These are phyloP conservation scores for Spodoptera littoralis DNA, from an alignment of 2,888 invertebrate genomes.

Conservation along the genomic window DNA sequence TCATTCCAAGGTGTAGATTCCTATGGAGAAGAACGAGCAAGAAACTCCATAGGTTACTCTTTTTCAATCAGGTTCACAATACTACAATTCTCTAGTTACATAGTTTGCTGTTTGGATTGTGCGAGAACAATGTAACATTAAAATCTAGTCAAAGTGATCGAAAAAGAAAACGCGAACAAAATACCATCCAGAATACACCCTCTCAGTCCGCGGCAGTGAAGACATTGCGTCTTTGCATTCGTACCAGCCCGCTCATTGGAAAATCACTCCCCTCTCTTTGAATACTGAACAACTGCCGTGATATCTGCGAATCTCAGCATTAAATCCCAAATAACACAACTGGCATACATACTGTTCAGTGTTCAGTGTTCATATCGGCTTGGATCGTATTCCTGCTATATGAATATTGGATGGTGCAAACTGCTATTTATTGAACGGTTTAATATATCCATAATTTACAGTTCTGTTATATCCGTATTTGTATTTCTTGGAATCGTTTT, in stretches of 20 bases:
- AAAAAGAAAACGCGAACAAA: slow-evolving; percentile 13
- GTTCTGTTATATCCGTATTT: background rate
- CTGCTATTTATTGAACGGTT: slow-evolving; percentile 29
- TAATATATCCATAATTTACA: slow-evolving; percentile 1
- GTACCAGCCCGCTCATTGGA: slow-evolving; percentile 83
- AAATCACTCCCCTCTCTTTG: slow-evolving; percentile 83
- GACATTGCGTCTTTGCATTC: slow-evolving; percentile 83
- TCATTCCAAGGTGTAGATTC: too few species aligned
- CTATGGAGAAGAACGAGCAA: too few species aligned
- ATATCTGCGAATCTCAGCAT: slow-evolving; percentile 60
- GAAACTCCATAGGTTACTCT: too few species aligned
- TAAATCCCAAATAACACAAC: slow-evolving; percentile 56
- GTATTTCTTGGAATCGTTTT: slow-evolving; percentile 9
- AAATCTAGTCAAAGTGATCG: too few species aligned
- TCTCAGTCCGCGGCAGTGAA: slow-evolving; percentile 66
- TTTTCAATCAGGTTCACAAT: too few species aligned
- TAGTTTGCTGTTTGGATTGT: too few species aligned
- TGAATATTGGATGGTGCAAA: slow-evolving; percentile 43
- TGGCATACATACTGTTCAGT: slow-evolving; percentile 32
- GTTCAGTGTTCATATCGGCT: slow-evolving; percentile 45
- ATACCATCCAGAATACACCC: slow-evolving; percentile 67
- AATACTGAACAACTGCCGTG: slow-evolving; percentile 75
- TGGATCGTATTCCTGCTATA: slow-evolving; percentile 40
- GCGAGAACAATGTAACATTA: too few species aligned
- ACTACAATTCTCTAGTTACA: too few species aligned